phyloP scores from a whole-genome alignment of 2,797 vertebrate species.

The Tokudaia muenninki region DNA sequence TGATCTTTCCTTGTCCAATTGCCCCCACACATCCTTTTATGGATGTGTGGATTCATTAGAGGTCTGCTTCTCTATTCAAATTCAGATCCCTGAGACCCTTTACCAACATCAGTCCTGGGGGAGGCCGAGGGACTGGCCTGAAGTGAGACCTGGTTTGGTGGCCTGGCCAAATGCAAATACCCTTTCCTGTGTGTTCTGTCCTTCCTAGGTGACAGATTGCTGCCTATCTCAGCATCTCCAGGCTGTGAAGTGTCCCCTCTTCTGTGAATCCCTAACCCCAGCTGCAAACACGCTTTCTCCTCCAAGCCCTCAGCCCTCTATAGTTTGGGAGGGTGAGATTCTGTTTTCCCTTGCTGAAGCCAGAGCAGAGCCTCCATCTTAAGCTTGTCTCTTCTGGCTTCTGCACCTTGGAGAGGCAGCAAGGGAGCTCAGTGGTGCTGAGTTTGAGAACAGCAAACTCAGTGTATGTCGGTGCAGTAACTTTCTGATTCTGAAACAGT shows the following conservation, averaged over 20 bases:
- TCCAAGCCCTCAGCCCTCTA: neutral
- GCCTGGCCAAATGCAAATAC: neutral
- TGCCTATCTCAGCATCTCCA: neutral
- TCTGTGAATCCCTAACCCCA: neutral
- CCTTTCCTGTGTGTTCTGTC: fast-evolving
- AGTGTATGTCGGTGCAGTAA: neutral
- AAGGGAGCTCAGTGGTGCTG: fast-evolving
- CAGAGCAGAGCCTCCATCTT: fast-evolving
- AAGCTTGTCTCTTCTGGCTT: neutral
- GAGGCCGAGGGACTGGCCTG: fast-evolving
- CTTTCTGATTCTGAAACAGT: neutral
- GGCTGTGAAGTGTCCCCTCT: fast-evolving
- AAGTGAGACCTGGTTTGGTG: neutral
- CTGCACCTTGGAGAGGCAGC: neutral
- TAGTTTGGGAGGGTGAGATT: fast-evolving
- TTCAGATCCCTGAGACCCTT: neutral
- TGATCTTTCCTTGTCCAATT: neutral
- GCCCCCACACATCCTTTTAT: neutral
- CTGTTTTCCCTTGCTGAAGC: fast-evolving
- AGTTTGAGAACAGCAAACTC: neutral
- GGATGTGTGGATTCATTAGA: neutral
- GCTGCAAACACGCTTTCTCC: neutral
- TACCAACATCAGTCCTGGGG: neutral
- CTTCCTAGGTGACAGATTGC: fast-evolving
- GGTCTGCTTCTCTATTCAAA: neutral